Base-by-base conservation (phyloP, 2,113 vertebrate genomes). In the Copsychus sechellarum region DNA sequence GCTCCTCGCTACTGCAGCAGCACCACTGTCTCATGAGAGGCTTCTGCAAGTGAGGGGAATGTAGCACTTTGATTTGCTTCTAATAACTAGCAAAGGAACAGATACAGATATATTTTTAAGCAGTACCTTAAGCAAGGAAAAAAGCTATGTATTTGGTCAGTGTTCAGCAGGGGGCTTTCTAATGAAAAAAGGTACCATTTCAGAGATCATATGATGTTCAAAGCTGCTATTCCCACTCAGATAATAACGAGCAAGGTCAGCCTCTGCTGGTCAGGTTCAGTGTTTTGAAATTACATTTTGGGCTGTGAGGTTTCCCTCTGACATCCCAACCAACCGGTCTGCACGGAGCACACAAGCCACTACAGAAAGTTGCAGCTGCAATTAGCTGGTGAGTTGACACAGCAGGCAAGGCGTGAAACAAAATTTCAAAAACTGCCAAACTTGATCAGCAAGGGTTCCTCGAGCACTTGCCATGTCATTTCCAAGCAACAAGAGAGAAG, bases 201-300 rank as follows among this genome's bases (percentile, higher is more conserved):
- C 97, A 96, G 95, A 97, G 88, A 95, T 88, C 96, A 97, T 93
- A 95, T 40, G 82, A 97, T 97, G 97, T 97, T 97, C 97, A 97
- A 97, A 97, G 97, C 96, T 88, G 94, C 97, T 97, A 93, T 97
- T 97, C 95, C 96, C 90, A 95, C 97, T 96, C 96, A 97, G 97
- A 97, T 96, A 97, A 97, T 97, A 97, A 97, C 82, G 93, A 97
- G 97, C 96, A 93, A 97, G 97, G 97, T 97, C 97, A 97, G 95
- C 89, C 95, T 93, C 94, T 92, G 95, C 95, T 93, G 92, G 94
- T 96, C 93, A 82, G 94, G 96, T 97, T 97, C 96, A 97, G 94
- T 92, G 94, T 97, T 97, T 96, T 96, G 95, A 97, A 97, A 97
- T 96, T 96, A 93, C 95, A 95, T 96, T 96, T 94, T 93, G 94